Percentiles rank a stretch among this genome's conserved stretches.
Conservation (phyloP, 2,797 vertebrate species). For the Selene dorsalis region DNA sequence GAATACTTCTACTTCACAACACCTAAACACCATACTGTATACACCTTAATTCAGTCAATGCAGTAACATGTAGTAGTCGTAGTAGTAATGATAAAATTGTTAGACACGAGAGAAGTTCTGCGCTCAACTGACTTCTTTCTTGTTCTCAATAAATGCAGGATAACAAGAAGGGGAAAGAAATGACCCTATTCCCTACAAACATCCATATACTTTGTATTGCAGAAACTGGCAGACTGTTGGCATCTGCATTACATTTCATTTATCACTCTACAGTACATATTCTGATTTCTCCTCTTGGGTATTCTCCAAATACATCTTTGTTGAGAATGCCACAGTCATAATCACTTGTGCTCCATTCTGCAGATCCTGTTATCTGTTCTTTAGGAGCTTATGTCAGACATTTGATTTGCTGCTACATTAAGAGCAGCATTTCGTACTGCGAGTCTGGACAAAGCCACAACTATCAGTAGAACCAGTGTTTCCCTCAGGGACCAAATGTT, state of each 20-base stretch:
- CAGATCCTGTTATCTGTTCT: constrained; percentile 31
- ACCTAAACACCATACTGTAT: not conserved
- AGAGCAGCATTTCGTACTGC: not conserved
- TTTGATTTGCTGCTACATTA: constrained; percentile 2
- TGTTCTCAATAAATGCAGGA: not conserved
- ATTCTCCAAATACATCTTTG: constrained; percentile 14
- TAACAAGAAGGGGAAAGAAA: not conserved
- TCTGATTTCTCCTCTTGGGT: constrained; percentile 13
- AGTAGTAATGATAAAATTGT: not conserved
- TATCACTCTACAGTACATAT: constrained; percentile 8
- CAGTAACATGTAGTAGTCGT: no score
- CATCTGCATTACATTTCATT: not conserved
- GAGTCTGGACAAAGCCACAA: not conserved
- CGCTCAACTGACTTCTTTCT: not conserved
- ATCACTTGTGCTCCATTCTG: constrained; percentile 6
- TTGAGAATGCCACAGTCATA: constrained; percentile 13
- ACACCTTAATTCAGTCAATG: no score
- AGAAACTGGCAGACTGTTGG: not conserved
- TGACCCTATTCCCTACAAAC: not conserved
- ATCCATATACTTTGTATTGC: no score
- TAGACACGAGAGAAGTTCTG: not conserved
- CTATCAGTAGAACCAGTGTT: not conserved
- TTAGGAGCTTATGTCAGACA: constrained; percentile 18
- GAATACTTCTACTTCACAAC: no score
- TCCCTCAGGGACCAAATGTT: not conserved